Conservation (phyloP, 2,797 vertebrate species). For the Nannoperca obscura region DNA sequence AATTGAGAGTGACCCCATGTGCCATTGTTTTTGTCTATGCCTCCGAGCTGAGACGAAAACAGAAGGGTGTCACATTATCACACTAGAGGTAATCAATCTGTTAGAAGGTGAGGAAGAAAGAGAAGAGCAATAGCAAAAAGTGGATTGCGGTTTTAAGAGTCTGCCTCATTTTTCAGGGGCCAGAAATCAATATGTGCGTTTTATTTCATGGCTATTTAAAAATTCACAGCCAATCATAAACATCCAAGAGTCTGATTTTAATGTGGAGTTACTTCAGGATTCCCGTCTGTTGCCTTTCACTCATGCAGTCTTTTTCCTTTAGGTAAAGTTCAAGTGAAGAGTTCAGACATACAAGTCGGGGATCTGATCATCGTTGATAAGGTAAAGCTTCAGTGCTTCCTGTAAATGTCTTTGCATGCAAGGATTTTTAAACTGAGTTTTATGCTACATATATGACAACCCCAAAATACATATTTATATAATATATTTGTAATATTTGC, state of each 20-base stretch:
- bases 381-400: conserved; percentile 80
- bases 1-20: conserved; percentile 66
- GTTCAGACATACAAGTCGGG: conserved; percentile 98
- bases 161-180: conserved; percentile 39
- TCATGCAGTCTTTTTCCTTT: conserved; percentile 1
- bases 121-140: conserved; percentile 25
- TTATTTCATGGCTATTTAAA: conserved; percentile 50
- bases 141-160: conserved; percentile 58
- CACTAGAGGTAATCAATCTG: conserved; percentile 62
- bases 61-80: conserved; percentile 61
- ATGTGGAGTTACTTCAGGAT: neutral
- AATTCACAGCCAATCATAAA: conserved; percentile 11
- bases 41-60: conserved; percentile 66
- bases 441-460: neutral
- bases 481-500: neutral
- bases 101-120: conserved; percentile 38
- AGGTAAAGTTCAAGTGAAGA: conserved; percentile 97
- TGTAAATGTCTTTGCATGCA: neutral
- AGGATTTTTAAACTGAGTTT: neutral
- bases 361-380: conserved; percentile 99
- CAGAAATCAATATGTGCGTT: conserved; percentile 53
- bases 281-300: neutral
- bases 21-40: conserved; percentile 60
- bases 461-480: neutral
- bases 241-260: neutral